phyloP scores from a whole-genome alignment of 2,113 vertebrate genomes.

The Typhlomys cinereus region DNA sequence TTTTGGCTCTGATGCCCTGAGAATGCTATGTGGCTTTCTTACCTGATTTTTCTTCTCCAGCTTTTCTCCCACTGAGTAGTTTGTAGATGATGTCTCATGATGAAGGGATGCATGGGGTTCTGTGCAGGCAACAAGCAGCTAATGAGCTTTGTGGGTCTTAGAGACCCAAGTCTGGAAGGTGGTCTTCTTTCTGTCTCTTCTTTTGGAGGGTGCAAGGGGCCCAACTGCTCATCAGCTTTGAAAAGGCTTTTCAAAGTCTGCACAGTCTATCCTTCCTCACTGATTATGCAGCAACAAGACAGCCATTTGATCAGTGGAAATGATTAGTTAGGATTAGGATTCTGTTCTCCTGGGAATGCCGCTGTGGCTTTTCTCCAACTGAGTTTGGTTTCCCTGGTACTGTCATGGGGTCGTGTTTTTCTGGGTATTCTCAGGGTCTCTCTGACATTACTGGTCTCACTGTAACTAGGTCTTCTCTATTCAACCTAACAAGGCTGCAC shows the following conservation, averaged over 20 bases:
- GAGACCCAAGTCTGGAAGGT: not conserved
- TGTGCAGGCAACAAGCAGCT: not conserved
- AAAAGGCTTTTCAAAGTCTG: not conserved
- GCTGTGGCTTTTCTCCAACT: not conserved
- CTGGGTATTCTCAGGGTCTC: not conserved
- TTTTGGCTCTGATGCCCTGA: not conserved
- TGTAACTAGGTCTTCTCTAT: not conserved
- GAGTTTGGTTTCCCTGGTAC: not conserved
- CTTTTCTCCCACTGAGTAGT: not conserved
- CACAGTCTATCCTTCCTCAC: not conserved
- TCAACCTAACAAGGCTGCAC: not conserved
- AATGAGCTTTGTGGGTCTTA: slow-evolving; percentile 1
- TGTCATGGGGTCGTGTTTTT: not conserved
- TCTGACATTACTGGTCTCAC: not conserved
- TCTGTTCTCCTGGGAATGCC: slow-evolving; percentile 12
- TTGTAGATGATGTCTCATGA: slow-evolving; percentile 6
- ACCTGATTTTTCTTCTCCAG: slow-evolving; percentile 6
- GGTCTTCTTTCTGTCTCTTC: not conserved
- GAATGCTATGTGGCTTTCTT: not conserved
- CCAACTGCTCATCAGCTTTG: not conserved
- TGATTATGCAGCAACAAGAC: slow-evolving; percentile 1
- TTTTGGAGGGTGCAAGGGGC: not conserved
- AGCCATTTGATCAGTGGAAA: slow-evolving; percentile 13
- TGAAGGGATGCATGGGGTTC: slow-evolving; percentile 4
- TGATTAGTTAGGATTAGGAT: not conserved